Evolutionary conservation across 1,140 invertebrate genomes (phyloP), one percentile per base, ranked within the genome.

Genomic region (Uloborus diversus): DNA sequence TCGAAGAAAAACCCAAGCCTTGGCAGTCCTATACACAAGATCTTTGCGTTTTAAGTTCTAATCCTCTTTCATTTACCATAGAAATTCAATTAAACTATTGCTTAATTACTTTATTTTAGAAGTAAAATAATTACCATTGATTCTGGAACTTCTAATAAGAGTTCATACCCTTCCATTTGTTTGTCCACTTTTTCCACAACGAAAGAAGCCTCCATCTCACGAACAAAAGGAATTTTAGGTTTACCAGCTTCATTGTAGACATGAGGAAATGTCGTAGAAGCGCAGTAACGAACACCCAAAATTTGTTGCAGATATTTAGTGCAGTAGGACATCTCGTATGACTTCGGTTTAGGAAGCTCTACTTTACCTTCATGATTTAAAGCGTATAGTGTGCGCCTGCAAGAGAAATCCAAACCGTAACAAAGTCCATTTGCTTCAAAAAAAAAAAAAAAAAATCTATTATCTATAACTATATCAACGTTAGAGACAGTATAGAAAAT

Each of bases 251-350:
- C 14, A 66, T 65, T 65, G 30, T 51, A 75, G 2, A 66, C 30
- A 9, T 78, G 73, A 13, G 73, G 73, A 27, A 42, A 42, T 0
- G 62, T 30, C 0, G 32, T 20, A 4, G 61, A 57, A 13, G n/a
- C 61, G 23, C 73, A 78, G 17, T 65, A 65, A 1, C 25, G 30
- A 14, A 27, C 73, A 4, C 73, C 73, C 25, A 57, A 3, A 1
- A 78, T 13, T 33, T 57, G n/a, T 25, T 78, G 73, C 2, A 78
- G 7, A n/a, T 78, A 78, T 28, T 78, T 78, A 33, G 73, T 78
- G 30, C 73, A 78, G 9, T 78, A 78, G 30, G 53, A 65, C 20
- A 65, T 11, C 4, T 78, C 28, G 30, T 65, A 66, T 13, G 73
- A 78, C 25, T 14, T 11, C 7, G 62, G 49, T 14, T 51, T 66